Conservation (phyloP, 2,888 invertebrate genomes). For the Dryomyza anilis region DNA sequence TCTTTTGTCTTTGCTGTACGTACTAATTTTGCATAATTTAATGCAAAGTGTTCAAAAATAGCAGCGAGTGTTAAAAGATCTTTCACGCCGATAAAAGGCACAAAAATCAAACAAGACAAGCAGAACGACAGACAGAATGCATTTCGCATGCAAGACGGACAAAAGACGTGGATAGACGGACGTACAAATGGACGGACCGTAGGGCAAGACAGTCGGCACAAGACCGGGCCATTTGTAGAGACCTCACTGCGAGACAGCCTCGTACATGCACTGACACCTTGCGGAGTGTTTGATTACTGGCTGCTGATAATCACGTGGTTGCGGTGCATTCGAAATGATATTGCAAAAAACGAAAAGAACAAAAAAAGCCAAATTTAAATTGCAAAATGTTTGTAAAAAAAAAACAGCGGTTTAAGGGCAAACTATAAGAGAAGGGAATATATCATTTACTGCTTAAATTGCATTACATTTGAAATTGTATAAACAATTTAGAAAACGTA, state of each 20-base stretch:
- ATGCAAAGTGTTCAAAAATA: slow-evolving; percentile 44
- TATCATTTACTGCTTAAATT: too few relatives aligned
- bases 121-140: not conserved
- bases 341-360: not conserved
- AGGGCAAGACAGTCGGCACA: not conserved
- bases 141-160: not conserved
- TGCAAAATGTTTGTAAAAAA: slow-evolving; percentile 27
- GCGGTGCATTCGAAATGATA: not conserved
- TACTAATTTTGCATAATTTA: slow-evolving; percentile 52
- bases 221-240: not conserved
- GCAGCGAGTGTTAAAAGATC: slow-evolving; percentile 48
- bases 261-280: slow-evolving; percentile 36
- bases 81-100: slow-evolving; percentile 44
- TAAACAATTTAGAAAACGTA: too few relatives aligned
- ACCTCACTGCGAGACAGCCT: not conserved
- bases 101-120: not conserved
- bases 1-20: too few relatives aligned
- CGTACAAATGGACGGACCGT: not conserved
- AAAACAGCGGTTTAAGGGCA: too few relatives aligned
- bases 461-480: too few relatives aligned
- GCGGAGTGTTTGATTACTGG: slow-evolving; percentile 41
- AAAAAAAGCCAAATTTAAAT: slow-evolving; percentile 30
- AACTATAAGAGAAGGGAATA: too few relatives aligned
- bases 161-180: not conserved
- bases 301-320: slow-evolving; percentile 40